These are phyloP conservation scores for Drosophila mimica DNA, from an alignment of 2,888 invertebrate genomes.

Conservation along the genomic window DNA sequence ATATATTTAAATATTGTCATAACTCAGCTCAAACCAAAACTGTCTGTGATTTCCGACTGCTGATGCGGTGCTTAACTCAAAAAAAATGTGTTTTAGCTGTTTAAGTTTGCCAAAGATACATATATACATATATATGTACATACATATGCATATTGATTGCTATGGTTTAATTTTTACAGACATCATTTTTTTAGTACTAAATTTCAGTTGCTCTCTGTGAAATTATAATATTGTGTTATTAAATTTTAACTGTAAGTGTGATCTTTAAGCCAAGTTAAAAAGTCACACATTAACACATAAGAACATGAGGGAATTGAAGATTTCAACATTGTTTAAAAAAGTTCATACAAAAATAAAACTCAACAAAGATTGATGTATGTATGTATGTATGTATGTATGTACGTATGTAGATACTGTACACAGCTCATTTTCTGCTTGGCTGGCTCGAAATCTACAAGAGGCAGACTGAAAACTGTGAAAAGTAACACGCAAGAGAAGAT, in stretches of 20 bases:
- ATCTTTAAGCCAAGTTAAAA: background rate
- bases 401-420: background rate
- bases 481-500: conserved; percentile 47
- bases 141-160: background rate
- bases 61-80: conserved; percentile 8
- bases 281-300: background rate
- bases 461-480: conserved; percentile 8
- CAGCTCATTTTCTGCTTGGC: conserved; percentile 41
- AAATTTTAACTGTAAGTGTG: background rate
- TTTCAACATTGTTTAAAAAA: conserved; percentile 2
- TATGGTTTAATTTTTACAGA: background rate
- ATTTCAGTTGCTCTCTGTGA: background rate
- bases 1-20: conserved; percentile 44
- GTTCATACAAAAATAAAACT: background rate
- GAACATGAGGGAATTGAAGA: background rate
- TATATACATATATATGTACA: background rate
- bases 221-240: background rate
- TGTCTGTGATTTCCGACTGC: conserved; percentile 18
- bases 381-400: background rate
- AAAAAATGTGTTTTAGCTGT: background rate
- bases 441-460: conserved; percentile 26
- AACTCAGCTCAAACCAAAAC: conserved; percentile 19
- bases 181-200: background rate
- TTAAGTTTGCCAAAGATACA: background rate
- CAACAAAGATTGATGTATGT: background rate